phyloP scores from a whole-genome alignment of 2,113 vertebrate genomes.

The Paracanthobrama guichenoti region DNA sequence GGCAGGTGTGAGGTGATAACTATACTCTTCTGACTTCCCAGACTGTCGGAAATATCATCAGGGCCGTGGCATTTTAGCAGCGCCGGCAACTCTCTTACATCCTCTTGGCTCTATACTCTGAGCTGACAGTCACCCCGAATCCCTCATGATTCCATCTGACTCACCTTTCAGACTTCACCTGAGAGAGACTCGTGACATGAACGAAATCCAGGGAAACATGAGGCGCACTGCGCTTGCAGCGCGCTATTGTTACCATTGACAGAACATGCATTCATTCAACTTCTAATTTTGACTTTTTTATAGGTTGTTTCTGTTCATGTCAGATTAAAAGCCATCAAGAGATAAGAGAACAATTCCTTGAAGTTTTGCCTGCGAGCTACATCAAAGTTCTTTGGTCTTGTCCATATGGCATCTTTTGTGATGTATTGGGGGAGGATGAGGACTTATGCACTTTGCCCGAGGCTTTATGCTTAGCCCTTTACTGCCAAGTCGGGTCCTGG shows the following conservation, averaged over 20 bases:
- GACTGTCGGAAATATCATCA: slow-evolving; percentile 3
- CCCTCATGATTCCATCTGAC: slow-evolving; percentile 35
- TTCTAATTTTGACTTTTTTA: not conserved
- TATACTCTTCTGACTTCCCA: slow-evolving; percentile 28
- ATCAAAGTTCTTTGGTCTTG: not conserved
- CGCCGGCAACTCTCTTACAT: slow-evolving; percentile 59
- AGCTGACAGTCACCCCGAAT: slow-evolving; percentile 40
- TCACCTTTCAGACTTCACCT: slow-evolving; percentile 33
- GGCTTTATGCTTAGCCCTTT: slow-evolving; percentile 45
- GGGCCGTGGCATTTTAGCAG: slow-evolving; percentile 62
- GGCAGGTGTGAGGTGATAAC: slow-evolving; percentile 33
- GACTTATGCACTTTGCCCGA: slow-evolving; percentile 33
- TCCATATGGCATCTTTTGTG: slow-evolving; percentile 21
- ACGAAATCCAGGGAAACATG: slow-evolving; percentile 14
- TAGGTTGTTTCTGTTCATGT: not conserved
- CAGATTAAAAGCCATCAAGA: not conserved
- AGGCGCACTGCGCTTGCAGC: not conserved
- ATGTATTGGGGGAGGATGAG: slow-evolving; percentile 22
- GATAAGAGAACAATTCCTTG: not conserved
- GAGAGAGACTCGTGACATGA: slow-evolving; percentile 23
- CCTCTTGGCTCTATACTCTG: slow-evolving; percentile 36
- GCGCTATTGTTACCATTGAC: not conserved
- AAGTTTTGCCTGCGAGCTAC: not conserved
- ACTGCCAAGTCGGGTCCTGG: slow-evolving; percentile 49
- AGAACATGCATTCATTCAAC: not conserved